Percentiles rank a stretch among this genome's conserved stretches.
These are phyloP conservation scores for Caenorhabditis inopinata DNA, from an alignment of 1,140 invertebrate species.

Conservation along the genomic window DNA sequence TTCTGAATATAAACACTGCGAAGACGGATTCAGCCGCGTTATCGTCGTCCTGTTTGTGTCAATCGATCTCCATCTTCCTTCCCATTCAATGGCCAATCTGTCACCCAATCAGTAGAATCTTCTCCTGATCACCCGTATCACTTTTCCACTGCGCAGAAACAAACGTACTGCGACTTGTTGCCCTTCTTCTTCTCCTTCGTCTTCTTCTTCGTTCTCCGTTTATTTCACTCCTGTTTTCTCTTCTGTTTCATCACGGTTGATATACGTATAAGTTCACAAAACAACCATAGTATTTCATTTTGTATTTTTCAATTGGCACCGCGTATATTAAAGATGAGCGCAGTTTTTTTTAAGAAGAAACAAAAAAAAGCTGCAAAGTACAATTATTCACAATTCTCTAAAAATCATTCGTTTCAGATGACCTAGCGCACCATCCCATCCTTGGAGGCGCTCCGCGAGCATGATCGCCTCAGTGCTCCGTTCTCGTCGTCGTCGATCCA, in stretches of 20 bases:
- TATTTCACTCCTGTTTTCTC: too few species aligned
- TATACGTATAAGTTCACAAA: not conserved
- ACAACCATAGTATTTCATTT: too few species aligned
- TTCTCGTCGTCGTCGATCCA: not conserved
- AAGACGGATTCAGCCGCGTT: too few species aligned
- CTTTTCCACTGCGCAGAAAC: not conserved
- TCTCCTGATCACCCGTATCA: slow-evolving; percentile 24
- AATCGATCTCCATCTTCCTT: not conserved
- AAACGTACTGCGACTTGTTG: not conserved
- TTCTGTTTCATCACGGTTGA: not conserved
- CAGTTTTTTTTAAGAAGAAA: too few species aligned
- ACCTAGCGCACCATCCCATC: not conserved
- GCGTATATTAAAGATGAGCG: too few species aligned
- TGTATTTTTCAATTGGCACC: too few species aligned
- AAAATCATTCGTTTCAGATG: not conserved
- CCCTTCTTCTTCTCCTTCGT: not conserved
- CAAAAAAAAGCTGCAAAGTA: too few species aligned
- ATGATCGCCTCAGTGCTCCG: slow-evolving; percentile 12
- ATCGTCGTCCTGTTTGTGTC: slow-evolving; percentile 28
- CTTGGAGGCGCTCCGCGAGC: slow-evolving; percentile 12
- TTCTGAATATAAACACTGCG: too few species aligned
- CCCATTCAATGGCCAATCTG: not conserved
- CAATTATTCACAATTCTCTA: too few species aligned
- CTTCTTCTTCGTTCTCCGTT: too few species aligned
- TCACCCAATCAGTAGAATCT: too few species aligned